Base-by-base conservation (phyloP, 2,888 invertebrate genomes). In the Alviniconcha strummeri region DNA sequence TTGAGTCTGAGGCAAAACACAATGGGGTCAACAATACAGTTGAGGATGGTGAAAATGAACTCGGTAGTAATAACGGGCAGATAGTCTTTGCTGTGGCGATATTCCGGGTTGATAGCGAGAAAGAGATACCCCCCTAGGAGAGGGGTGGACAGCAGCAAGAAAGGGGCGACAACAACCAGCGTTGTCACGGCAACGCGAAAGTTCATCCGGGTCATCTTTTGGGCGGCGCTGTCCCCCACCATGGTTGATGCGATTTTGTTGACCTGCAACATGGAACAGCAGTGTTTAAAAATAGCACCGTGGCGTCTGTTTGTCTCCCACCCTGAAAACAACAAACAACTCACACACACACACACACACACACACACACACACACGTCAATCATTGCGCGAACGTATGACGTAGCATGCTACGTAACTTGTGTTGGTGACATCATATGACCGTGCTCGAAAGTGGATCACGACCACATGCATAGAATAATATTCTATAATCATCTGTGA, bases 161-260 rank as follows among this genome's bases (percentile, higher is more conserved):
- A 79, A 19, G 79, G 79, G 60, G 36, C 36, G 60, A 79, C 79
- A 17, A 79, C 67, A 15, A 52, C 36, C 17, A 79, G 60, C 64
- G 79, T 79, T 36, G 79, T 79, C 11, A 79, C 36, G 9, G 79
- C 79, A 64, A 79, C 67, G 9, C 67, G 60, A 15, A 79, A 36
- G 64, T 67, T 79, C 79, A 79, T 79, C 8, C 64, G 67, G 60
- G 64, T 64, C 57, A 55, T 8, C 17, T 55, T 77, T 0, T 13
- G 13, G 11, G 13, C 15, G 11, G 64, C 79, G 75, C 8, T 13
- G 13, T 17, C 36, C 7, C 79, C 79, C 8, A 79, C 67, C 36
- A 79, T 79, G 67, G 79, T 79, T 4, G 79, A 67, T 3, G 79
- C 79, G 64, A 79, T 79, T 79, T 79, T 79, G 79, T 79, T 79